Percentiles rank a stretch among this genome's conserved stretches.
Conservation (phyloP, 2,888 invertebrate species). For the Nudaria mundana region DNA sequence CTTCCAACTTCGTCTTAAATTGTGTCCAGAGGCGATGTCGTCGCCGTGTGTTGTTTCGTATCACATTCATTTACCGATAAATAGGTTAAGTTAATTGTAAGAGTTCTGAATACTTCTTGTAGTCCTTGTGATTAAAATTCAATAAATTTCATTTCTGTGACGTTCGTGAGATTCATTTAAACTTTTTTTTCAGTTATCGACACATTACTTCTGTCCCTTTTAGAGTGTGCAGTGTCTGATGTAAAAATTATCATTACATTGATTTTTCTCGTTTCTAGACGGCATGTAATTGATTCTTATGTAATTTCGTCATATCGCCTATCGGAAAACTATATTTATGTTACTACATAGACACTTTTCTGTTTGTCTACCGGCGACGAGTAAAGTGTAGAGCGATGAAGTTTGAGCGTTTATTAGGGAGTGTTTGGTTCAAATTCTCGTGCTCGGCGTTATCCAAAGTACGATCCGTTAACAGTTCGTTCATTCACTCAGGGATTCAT, state of each 20-base stretch:
- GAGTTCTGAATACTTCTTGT: constrained; percentile 55
- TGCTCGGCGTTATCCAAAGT: no score
- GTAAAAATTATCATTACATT: constrained; percentile 19
- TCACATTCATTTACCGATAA: constrained; percentile 51
- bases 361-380: constrained; percentile 1
- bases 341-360: no score
- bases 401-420: neutral
- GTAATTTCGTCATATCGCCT: no score
- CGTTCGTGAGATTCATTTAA: constrained; percentile 8
- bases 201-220: constrained; percentile 9
- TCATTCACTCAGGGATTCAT: neutral
- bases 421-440: no score
- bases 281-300: no score
- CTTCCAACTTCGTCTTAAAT: constrained; percentile 41
- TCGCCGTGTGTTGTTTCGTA: constrained; percentile 38
- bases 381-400: constrained; percentile 6
- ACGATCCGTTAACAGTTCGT: neutral
- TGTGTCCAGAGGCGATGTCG: constrained; percentile 42
- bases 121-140: constrained; percentile 45
- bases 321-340: no score
- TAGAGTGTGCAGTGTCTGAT: constrained; percentile 12
- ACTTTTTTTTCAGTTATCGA: constrained; percentile 10
- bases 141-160: constrained; percentile 47
- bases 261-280: no score
- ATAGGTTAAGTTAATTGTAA: constrained; percentile 64